A percentile compares a stretch with the other conserved stretches of the same genome.
Conservation (phyloP, 2,888 invertebrate genomes). For the Epinotia nisella region DNA sequence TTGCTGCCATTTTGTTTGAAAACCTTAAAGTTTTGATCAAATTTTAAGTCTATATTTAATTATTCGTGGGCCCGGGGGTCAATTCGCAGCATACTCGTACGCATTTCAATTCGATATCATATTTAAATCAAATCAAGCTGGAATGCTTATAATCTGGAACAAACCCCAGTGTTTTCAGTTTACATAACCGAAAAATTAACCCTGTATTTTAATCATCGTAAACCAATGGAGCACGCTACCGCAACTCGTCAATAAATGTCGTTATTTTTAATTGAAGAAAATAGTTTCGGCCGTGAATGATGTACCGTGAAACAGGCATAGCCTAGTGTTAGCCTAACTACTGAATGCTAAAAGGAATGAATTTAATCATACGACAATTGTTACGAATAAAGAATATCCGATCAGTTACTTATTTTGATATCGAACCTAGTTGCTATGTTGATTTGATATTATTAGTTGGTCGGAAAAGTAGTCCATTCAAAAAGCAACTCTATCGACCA, state of each 20-base stretch:
- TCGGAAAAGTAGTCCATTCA: too few relatives aligned
- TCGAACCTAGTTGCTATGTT: too few relatives aligned
- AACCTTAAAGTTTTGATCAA: neutral
- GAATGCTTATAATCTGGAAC: neutral
- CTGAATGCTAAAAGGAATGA: too few relatives aligned
- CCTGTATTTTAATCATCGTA: neutral
- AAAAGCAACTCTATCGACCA: too few relatives aligned
- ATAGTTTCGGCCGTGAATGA: slow-evolving; percentile 19
- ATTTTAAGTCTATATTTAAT: neutral
- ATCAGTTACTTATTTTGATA: too few relatives aligned
- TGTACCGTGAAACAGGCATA: too few relatives aligned
- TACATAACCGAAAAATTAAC: neutral
- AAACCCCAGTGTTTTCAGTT: neutral
- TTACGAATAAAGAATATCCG: too few relatives aligned
- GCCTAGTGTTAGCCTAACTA: too few relatives aligned
- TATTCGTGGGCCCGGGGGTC: neutral
- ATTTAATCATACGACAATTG: too few relatives aligned
- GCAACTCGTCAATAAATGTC: neutral
- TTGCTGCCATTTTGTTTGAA: slow-evolving; percentile 10
- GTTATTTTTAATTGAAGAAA: slow-evolving; percentile 24
- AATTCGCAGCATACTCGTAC: too few relatives aligned
- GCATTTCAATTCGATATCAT: neutral
- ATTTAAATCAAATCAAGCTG: neutral
- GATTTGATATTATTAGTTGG: too few relatives aligned
- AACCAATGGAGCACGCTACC: slow-evolving; percentile 4